Base-by-base conservation (phyloP, 2,888 invertebrate species). In the Aphodius sticticus region DNA sequence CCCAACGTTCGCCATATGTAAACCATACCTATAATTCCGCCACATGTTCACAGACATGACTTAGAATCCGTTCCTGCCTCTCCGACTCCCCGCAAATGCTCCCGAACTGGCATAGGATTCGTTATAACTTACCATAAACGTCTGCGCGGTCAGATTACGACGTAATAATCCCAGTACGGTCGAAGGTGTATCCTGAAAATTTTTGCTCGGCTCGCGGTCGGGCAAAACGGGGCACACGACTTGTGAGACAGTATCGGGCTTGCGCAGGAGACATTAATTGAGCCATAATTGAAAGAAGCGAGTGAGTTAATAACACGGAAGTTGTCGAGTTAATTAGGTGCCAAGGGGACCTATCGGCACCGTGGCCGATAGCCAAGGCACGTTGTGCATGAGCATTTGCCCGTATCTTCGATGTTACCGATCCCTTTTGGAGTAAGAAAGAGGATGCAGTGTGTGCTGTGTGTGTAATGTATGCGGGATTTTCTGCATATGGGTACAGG, bases 61-160 rank as follows among this genome's bases (percentile, higher is more conserved):
- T 53, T 53, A 53, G 12, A 53, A 12, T 12, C 53, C 53, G 12
- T 53, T 53, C 53, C 53, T 53, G 12, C 53, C 53, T 53, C 53
- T 12, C 53, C 53, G 12, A 53, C 53, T 9, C 53, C 7, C 53
- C 53, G 53, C 53, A 9, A 53, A 53, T 12, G 53, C 53, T 53
- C 53, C 53, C 53, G 53, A 53, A 53, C 53, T 12, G 1, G 53
- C 7, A 7, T 2, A 1, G 53, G 53, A 53, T 53, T 53, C 53
- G 53, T 53, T 53, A 53, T 53, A 53, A 53, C 53, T 53, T 53
- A 53, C 53, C 53, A 53, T 53, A 53, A 53, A 53, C 53, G 53
- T 53, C 53, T 5, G 7, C 53, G 53, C 53, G 53, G 53, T 53
- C 53, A 53, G 7, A 53, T 53, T 53, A 53, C 53, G 53, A 53